Evolutionary conservation across 2,888 invertebrate species (phyloP).

Genomic region (Craniophora ligustri): DNA sequence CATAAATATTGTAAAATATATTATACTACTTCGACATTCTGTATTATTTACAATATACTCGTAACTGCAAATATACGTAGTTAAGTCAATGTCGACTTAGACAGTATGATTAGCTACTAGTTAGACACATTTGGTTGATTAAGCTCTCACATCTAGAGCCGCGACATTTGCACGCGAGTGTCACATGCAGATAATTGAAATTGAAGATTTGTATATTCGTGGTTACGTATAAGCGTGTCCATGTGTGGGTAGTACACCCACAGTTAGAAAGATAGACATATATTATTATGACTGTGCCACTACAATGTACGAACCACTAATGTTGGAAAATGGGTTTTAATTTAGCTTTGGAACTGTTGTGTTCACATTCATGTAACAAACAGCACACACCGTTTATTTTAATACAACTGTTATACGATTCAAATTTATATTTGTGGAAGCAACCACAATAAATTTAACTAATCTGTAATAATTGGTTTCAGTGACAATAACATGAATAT

Average conservation of each 20-base stretch:
- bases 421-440: not conserved
- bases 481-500: not conserved
- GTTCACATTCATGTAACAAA: no score
- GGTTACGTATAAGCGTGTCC: not conserved
- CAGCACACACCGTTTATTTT: not conserved
- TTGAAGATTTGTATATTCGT: conserved; percentile 12
- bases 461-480: not conserved
- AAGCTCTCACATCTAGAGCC: not conserved
- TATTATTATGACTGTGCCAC: not conserved
- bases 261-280: not conserved
- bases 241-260: not conserved
- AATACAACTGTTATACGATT: not conserved
- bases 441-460: not conserved
- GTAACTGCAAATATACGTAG: no score
- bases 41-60: no score
- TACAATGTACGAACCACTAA: not conserved
- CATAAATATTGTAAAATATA: no score
- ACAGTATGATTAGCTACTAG: not conserved
- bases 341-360: no score
- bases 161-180: not conserved
- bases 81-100: not conserved
- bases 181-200: conserved; percentile 10
- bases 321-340: no score
- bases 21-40: no score
- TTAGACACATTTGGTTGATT: not conserved